Percentiles rank a stretch among this genome's conserved stretches.
These are phyloP conservation scores for Lithophane semibrunnea DNA, from an alignment of 2,888 invertebrate species.

Conservation along the genomic window DNA sequence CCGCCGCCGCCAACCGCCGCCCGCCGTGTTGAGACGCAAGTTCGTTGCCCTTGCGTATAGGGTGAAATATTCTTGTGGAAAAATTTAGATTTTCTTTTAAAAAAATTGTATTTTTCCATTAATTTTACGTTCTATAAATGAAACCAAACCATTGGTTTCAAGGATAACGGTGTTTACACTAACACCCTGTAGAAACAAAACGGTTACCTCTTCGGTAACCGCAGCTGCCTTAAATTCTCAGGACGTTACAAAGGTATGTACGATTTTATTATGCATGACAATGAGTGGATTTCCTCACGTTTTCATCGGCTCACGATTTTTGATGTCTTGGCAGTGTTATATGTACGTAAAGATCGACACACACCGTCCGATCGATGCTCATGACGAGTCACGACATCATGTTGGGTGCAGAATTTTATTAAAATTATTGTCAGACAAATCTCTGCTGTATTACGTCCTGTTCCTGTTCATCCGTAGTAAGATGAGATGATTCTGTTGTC, in stretches of 20 bases:
- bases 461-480: background rate
- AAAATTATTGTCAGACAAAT: constrained; percentile 14
- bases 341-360: constrained; percentile 7
- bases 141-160: too few relatives aligned
- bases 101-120: too few relatives aligned
- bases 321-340: constrained; percentile 25
- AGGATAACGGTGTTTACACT: too few relatives aligned
- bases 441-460: constrained; percentile 20
- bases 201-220: background rate
- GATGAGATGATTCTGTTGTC: too few relatives aligned
- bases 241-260: constrained; percentile 25
- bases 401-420: constrained; percentile 18
- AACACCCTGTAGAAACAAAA: too few relatives aligned
- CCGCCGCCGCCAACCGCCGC: too few relatives aligned
- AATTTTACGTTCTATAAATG: too few relatives aligned
- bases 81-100: too few relatives aligned
- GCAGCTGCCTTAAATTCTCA: constrained; percentile 16
- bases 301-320: constrained; percentile 48
- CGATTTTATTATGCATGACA: constrained; percentile 55
- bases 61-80: too few relatives aligned
- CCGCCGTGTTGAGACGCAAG: too few relatives aligned
- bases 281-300: constrained; percentile 56
- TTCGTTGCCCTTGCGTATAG: too few relatives aligned
- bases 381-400: constrained; percentile 20
- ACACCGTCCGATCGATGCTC: constrained; percentile 14